Evolutionary conservation across 2,113 vertebrate species (phyloP), one percentile per base, ranked within the genome.

Genomic region (Grallaria varia): DNA sequence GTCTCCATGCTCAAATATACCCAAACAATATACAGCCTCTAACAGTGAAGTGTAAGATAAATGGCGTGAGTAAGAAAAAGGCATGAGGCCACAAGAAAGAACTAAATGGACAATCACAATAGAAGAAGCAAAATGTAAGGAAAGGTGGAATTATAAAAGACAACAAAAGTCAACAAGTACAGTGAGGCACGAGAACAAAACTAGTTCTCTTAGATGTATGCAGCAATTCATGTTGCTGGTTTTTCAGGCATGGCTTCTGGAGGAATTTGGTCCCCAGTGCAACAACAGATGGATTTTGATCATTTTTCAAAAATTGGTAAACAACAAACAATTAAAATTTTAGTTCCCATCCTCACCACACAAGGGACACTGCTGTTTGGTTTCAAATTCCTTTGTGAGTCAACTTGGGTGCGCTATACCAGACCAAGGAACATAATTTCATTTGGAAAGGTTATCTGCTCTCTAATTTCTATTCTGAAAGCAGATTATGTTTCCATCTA

Each of bases 401-500:
- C 68, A 84, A 10, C 55, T n/a, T 62, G 37, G 17, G 25, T 49
- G 68, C 42, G 39, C 40, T 64, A 84, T 66, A 81, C 52, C 91
- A 90, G 93, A 86, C 73, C 63, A 77, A 56, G 39, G 33, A 95
- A 87, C 3, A 22, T 49, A 64, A 85, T 93, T 86, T 89, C 72
- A 73, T 95, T 91, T 85, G 55, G 68, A 96, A 95, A 96, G 49
- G 64, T 96, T 92, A 96, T 96, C 78, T 39, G 47, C 52, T 92
- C 84, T 89, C 81, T 95, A 96, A 92, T 93, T 96, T 94, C 84
- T 84, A 27, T 79, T 85, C 84, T 84, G 60, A 92, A 96, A 97
- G 62, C 60, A 90, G 67, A 89, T 94, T n/a, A 27, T 56, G 25
- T 39, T 96, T 87, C 45, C 16, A 0, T 90, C 81, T 93, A 67